Evolutionary conservation across 2,888 invertebrate species (phyloP).

Genomic region (Resseliella maxima): DNA sequence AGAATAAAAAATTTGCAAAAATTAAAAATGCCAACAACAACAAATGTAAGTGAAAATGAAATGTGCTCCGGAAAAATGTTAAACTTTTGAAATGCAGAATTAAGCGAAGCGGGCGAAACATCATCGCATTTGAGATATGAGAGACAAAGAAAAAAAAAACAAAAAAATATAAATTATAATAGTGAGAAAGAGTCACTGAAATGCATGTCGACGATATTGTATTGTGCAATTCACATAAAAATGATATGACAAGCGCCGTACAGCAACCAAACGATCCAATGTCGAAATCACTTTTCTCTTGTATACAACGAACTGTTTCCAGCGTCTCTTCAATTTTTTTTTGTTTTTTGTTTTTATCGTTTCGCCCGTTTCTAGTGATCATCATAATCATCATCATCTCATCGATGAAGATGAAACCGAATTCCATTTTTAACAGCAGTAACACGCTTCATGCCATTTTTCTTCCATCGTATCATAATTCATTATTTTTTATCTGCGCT

Average conservation of each 20-base stretch:
- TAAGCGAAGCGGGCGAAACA: background rate
- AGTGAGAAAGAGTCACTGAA: background rate
- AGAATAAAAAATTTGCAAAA: background rate
- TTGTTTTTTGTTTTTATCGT: background rate
- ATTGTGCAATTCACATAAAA: constrained; percentile 9
- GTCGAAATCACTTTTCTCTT: constrained; percentile 2
- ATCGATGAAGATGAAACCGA: constrained; percentile 48
- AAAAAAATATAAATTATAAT: background rate
- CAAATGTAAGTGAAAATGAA: background rate
- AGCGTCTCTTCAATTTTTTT: background rate
- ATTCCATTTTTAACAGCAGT: constrained; percentile 44
- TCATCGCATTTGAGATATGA: background rate
- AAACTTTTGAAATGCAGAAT: background rate
- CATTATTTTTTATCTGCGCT: constrained; percentile 32
- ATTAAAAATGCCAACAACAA: background rate
- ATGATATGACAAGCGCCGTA: constrained; percentile 6
- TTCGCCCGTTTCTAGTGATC: background rate
- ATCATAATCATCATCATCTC: background rate
- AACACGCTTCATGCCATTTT: constrained; percentile 29
- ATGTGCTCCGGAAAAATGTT: background rate
- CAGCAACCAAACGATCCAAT: background rate
- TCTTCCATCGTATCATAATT: constrained; percentile 39
- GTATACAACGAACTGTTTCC: too few relatives aligned
- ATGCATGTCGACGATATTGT: constrained; percentile 12
- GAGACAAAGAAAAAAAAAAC: background rate